phyloP scores from a whole-genome alignment of 2,888 invertebrate genomes.

The Branchellion lobata region DNA sequence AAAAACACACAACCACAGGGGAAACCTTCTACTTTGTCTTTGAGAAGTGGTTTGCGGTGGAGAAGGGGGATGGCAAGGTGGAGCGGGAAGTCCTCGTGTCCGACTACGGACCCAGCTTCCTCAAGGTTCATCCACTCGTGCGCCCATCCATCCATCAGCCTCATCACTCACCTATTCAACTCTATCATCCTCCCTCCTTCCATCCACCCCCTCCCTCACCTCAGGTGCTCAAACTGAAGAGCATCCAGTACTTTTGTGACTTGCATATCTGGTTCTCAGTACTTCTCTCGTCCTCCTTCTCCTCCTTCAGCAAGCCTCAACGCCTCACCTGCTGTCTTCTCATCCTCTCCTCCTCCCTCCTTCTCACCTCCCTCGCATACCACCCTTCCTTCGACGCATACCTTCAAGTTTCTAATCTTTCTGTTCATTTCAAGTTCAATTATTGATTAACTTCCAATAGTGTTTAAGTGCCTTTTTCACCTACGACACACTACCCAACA shows the following conservation, averaged over 20 bases:
- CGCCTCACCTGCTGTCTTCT: slow-evolving; percentile 58
- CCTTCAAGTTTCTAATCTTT: neutral
- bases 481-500: no score
- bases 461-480: no score
- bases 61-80: slow-evolving; percentile 62
- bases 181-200: no score
- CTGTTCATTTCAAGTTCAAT: no score
- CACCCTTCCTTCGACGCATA: slow-evolving; percentile 42
- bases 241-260: slow-evolving; percentile 59
- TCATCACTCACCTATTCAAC: no score
- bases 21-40: slow-evolving; percentile 60
- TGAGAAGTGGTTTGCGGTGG: slow-evolving; percentile 62
- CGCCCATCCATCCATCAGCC: no score
- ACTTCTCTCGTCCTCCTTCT: slow-evolving; percentile 58
- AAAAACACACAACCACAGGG: slow-evolving; percentile 52
- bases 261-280: slow-evolving; percentile 60
- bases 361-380: slow-evolving; percentile 57
- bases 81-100: slow-evolving; percentile 60
- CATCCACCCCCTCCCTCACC: neutral
- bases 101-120: slow-evolving; percentile 57
- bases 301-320: slow-evolving; percentile 59
- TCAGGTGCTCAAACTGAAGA: slow-evolving; percentile 59
- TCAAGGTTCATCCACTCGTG: no score
- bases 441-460: no score
- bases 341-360: slow-evolving; percentile 58